Percentiles rank a stretch among this genome's conserved stretches.
These are phyloP conservation scores for Octodon degus DNA, from an alignment of 2,113 vertebrate genomes.

Conservation along the genomic window DNA sequence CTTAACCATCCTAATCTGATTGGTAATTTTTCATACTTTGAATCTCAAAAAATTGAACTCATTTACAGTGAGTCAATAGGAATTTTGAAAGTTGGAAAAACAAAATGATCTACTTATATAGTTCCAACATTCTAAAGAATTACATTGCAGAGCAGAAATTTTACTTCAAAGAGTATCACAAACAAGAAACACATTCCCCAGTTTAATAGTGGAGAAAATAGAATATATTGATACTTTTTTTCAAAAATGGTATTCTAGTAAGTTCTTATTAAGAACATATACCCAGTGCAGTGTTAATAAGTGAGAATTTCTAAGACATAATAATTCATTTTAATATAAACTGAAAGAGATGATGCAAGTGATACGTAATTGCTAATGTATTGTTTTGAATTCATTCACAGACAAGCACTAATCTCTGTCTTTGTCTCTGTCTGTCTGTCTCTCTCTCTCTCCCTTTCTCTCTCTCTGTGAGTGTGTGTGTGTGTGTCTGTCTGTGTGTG, in stretches of 20 bases:
- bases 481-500: no score
- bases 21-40: not conserved
- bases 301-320: not conserved
- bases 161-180: not conserved
- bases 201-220: not conserved
- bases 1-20: not conserved
- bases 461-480: no score
- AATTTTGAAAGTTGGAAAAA: not conserved
- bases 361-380: not conserved
- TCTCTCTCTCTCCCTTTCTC: no score
- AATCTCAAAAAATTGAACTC: not conserved
- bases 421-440: not conserved
- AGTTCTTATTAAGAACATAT: not conserved
- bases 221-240: not conserved
- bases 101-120: not conserved
- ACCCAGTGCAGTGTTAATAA: not conserved
- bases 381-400: not conserved
- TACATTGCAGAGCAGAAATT: not conserved
- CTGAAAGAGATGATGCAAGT: not conserved
- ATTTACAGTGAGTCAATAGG: not conserved
- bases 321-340: not conserved
- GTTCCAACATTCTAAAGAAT: not conserved
- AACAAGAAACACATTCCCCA: not conserved
- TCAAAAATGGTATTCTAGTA: not conserved
- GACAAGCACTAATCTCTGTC: not conserved